Evolutionary conservation across 2,797 vertebrate species (phyloP), one percentile per base, ranked within the genome.

Genomic region (Aselliscus stoliczkanus): DNA sequence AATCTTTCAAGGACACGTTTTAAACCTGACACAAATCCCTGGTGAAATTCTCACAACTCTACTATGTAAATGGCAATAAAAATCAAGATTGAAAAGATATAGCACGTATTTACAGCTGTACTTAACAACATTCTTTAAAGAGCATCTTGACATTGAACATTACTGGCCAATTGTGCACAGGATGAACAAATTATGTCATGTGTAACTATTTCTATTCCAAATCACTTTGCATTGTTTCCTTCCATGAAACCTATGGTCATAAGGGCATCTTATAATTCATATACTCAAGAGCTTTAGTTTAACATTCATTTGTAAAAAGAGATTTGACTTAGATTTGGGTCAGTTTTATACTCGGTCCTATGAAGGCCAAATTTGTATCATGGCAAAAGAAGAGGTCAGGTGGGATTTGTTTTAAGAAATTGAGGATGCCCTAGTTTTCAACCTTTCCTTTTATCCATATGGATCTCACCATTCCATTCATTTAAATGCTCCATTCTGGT

Each of bases 71-170:
- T 85, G 86, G 50, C 29, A 82, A 94, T 96, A 95, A 95, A 96
- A 94, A 93, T 85, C 72, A 97, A 90, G 80, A 92, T 88, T 88
- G 84, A 73, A 94, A 95, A 94, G 88, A 77, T 37, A 87, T 0
- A 93, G 31, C 21, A 54, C 79, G 62, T 88, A 91, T 96, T 97
- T 97, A 96, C 37, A 81, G 67, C 62, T 60, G n/a, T 77, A 52
- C 34, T 90, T 88, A 88, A 85, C 47, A 95, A 85, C 29, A 69
- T 76, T 89, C 1, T 31, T 50, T 94, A 94, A 77, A 80, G n/a
- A 92, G 44, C 29, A 11, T 94, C 96, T 79, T 97, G n/a, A 92
- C 92, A 97, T 90, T 98, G 94, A 72, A 56, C 37, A 14, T 70
- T 93, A 50, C 83, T 47, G 62, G 44, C 44, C 85, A 87, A 94